Evolutionary conservation across 1,140 invertebrate genomes (phyloP).

Genomic region (Phortica variegata): DNA sequence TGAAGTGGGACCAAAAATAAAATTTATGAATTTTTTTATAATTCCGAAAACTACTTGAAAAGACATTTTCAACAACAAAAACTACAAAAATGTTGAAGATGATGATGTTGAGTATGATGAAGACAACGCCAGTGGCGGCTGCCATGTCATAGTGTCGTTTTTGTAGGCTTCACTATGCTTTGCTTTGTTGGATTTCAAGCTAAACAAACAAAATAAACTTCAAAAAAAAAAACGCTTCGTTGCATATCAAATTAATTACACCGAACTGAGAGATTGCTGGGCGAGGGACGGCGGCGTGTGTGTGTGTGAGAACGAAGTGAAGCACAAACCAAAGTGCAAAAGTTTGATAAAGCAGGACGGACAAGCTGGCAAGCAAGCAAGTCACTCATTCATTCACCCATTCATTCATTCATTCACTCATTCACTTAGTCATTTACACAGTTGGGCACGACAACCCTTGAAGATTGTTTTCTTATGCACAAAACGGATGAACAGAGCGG

Average conservation of each 20-base stretch:
- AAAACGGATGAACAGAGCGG: too few species aligned
- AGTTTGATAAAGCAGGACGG: constrained; percentile 4
- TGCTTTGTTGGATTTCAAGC: constrained; percentile 27
- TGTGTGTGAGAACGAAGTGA: neutral
- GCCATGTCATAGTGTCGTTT: constrained; percentile 27
- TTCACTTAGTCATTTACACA: constrained; percentile 13
- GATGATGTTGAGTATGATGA: constrained; percentile 9
- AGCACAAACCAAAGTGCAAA: constrained; percentile 3
- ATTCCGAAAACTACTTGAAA: constrained; percentile 6
- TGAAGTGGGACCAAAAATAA: constrained; percentile 40
- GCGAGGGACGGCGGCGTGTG: neutral
- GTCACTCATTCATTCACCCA: constrained; percentile 3
- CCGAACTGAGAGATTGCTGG: constrained; percentile 2
- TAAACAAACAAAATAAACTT: constrained; percentile 53
- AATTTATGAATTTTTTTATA: constrained; percentile 38
- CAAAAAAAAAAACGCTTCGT: constrained; percentile 48
- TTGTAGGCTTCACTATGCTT: constrained; percentile 14
- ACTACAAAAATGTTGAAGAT: constrained; percentile 3
- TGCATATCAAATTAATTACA: constrained; percentile 54
- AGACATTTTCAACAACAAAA: constrained; percentile 19
- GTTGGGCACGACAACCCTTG: constrained; percentile 44
- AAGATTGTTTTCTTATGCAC: constrained; percentile 47
- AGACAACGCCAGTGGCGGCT: neutral
- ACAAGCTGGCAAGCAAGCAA: constrained; percentile 9
- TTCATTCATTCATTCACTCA: constrained; percentile 10